Percentiles rank a stretch among this genome's conserved stretches.
These are phyloP conservation scores for Pristionchus entomophagus DNA, from an alignment of 2,888 invertebrate genomes.

Conservation along the genomic window DNA sequence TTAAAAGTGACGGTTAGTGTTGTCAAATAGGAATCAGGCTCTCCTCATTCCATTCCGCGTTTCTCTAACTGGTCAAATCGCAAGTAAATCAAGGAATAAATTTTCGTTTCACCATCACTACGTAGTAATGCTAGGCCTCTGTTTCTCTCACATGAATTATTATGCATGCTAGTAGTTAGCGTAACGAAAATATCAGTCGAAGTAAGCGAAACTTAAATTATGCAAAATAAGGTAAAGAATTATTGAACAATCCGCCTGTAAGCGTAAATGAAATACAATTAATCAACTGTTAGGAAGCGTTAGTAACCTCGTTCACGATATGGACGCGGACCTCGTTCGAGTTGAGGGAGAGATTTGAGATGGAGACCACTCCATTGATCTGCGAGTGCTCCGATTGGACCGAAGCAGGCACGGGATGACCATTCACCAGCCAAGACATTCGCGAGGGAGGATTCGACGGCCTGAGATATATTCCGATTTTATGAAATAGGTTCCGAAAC, in stretches of 20 bases:
- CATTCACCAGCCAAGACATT: constrained; percentile 71
- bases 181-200: too few species aligned
- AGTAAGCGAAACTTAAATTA: neutral
- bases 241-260: neutral
- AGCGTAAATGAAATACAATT: too few species aligned
- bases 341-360: constrained; percentile 60
- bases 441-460: constrained; percentile 71
- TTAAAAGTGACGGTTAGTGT: neutral
- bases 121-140: too few species aligned
- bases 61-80: too few species aligned
- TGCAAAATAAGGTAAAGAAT: too few species aligned
- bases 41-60: too few species aligned
- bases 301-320: constrained; percentile 32
- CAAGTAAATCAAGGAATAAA: too few species aligned
- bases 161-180: too few species aligned
- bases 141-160: too few species aligned
- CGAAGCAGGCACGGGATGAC: constrained; percentile 56
- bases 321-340: constrained; percentile 54
- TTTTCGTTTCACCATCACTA: too few species aligned
- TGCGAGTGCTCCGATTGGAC: constrained; percentile 56
- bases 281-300: constrained; percentile 2
- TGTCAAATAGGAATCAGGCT: neutral
- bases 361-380: constrained; percentile 59
- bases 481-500: too few species aligned
- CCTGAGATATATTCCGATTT: too few species aligned